phyloP scores from a whole-genome alignment of 1,140 invertebrate species.

The Caenorhabditis inopinata region DNA sequence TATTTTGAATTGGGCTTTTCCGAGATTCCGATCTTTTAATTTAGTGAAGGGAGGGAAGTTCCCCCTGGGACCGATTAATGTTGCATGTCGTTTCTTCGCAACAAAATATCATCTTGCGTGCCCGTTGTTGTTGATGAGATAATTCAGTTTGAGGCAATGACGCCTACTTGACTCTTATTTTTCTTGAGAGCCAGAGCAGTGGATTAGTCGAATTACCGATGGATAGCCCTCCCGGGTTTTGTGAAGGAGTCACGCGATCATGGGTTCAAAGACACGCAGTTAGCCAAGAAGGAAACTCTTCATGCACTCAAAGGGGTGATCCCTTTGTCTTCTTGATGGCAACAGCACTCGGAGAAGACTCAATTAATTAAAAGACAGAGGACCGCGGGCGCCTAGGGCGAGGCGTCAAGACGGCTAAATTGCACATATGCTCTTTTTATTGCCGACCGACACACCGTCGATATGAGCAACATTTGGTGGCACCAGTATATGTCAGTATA shows the following conservation, averaged over 20 bases:
- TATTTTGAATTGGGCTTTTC: no score
- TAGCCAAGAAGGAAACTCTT: not conserved
- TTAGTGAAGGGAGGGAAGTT: not conserved
- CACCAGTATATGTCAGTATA: not conserved
- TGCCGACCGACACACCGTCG: not conserved
- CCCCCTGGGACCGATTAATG: conserved; percentile 28
- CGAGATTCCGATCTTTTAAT: conserved; percentile 26
- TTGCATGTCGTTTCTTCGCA: not conserved
- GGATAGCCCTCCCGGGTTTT: not conserved
- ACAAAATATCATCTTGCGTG: not conserved
- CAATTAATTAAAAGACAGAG: conserved; percentile 14
- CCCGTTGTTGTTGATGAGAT: conserved; percentile 12
- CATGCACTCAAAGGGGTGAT: not conserved
- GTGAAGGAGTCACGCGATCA: not conserved
- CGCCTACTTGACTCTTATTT: not conserved
- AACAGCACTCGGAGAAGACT: not conserved
- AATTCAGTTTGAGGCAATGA: not conserved
- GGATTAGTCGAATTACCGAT: conserved; percentile 26
- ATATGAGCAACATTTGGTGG: not conserved
- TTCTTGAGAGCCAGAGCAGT: not conserved
- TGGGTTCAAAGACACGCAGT: not conserved
- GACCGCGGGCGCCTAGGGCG: not conserved
- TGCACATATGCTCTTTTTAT: conserved; percentile 9
- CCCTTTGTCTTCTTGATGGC: not conserved
- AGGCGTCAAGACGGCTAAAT: not conserved